Evolutionary conservation across 1,140 invertebrate species (phyloP).

Genomic region (Drosophila varians): DNA sequence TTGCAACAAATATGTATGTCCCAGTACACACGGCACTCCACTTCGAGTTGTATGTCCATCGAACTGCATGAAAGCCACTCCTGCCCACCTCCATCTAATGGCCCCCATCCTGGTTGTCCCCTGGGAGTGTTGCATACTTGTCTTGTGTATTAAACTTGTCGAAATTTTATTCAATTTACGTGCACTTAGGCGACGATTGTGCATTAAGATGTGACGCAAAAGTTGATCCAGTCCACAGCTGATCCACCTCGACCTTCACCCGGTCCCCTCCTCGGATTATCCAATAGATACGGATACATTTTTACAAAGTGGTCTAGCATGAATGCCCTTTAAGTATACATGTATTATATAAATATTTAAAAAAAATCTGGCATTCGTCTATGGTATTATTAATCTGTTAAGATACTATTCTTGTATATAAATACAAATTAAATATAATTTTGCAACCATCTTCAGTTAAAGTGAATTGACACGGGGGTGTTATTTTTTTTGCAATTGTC

Average conservation of each 20-base stretch:
- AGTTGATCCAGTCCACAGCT: conserved; percentile 38
- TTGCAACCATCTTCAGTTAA: not conserved
- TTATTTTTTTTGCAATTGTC: not conserved
- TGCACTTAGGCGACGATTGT: conserved; percentile 81
- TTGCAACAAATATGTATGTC: conserved; percentile 31
- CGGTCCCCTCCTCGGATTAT: not conserved
- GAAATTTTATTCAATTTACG: conserved; percentile 81
- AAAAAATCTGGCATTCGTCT: too few species aligned
- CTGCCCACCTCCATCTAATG: not conserved
- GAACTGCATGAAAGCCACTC: conserved; percentile 30
- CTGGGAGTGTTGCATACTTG: conserved; percentile 49
- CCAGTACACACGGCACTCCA: conserved; percentile 33
- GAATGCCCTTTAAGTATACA: too few species aligned
- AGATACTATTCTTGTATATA: too few species aligned
- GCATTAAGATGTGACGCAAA: conserved; percentile 77
- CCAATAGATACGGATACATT: conserved; percentile 32
- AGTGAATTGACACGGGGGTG: not conserved
- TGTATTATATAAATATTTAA: too few species aligned
- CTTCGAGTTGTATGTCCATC: conserved; percentile 53
- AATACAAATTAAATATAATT: too few species aligned
- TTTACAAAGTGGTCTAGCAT: too few species aligned
- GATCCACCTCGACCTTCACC: conserved; percentile 16
- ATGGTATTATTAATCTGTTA: too few species aligned
- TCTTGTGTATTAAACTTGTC: conserved; percentile 79
- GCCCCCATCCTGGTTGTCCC: conserved; percentile 19